phyloP scores from a whole-genome alignment of 2,888 invertebrate species.

The Plebejus anna region DNA sequence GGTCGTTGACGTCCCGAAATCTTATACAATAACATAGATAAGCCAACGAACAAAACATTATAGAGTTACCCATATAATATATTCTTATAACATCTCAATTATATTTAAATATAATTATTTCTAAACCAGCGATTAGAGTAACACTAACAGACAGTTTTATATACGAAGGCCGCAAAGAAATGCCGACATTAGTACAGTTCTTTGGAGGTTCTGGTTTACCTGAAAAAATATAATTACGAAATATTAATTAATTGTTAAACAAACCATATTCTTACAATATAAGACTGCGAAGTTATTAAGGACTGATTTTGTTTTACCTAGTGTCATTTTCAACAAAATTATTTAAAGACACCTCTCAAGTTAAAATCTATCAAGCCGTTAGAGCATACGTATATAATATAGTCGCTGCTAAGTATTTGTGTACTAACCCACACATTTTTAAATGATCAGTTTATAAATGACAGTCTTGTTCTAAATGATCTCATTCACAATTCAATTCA shows the following conservation, averaged over 20 bases:
- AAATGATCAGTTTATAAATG: too few species aligned
- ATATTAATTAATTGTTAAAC: background rate
- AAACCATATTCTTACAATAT: background rate
- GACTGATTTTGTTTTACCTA: too few species aligned
- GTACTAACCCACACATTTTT: too few species aligned
- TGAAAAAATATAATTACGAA: constrained; percentile 44
- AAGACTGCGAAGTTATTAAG: background rate
- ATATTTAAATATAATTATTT: constrained; percentile 54
- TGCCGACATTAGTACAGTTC: constrained; percentile 64
- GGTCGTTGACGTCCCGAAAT: background rate
- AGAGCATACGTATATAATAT: too few species aligned
- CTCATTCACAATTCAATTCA: too few species aligned
- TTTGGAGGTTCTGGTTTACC: constrained; percentile 64
- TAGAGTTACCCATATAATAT: constrained; percentile 33
- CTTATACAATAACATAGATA: constrained; percentile 17
- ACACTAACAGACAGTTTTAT: constrained; percentile 38
- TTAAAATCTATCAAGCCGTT: too few species aligned
- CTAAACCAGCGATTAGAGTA: constrained; percentile 38
- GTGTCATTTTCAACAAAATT: too few species aligned
- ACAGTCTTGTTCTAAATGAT: too few species aligned
- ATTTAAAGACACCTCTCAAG: too few species aligned
- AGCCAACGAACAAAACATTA: constrained; percentile 32
- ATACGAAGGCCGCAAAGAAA: constrained; percentile 43
- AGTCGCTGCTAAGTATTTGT: too few species aligned
- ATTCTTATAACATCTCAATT: constrained; percentile 37